Evolutionary conservation across 2,888 invertebrate species (phyloP).

Genomic region (Meiosimyza platycephala): DNA sequence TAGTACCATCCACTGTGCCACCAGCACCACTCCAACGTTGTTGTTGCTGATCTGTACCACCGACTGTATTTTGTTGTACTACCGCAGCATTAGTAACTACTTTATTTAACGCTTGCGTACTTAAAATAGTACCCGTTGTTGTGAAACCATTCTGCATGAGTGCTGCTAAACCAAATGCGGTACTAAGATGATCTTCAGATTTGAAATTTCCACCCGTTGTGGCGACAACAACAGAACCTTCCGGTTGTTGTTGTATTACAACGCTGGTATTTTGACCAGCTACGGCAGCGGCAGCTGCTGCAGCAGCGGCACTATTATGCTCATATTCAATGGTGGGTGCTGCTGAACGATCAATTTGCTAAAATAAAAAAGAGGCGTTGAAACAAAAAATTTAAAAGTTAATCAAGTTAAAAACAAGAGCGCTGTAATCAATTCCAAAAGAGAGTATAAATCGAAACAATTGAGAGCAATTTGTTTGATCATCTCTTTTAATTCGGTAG

Average conservation of each 20-base stretch:
- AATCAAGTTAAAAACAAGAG: neutral
- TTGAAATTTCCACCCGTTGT: slow-evolving; percentile 68
- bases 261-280: slow-evolving; percentile 51
- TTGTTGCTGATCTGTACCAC: slow-evolving; percentile 48
- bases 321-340: slow-evolving; percentile 68
- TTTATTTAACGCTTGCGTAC: slow-evolving; percentile 63
- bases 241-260: slow-evolving; percentile 53
- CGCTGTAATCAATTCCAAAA: neutral
- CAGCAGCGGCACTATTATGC: slow-evolving; percentile 54
- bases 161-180: slow-evolving; percentile 80
- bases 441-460: neutral
- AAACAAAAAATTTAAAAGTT: slow-evolving; percentile 33
- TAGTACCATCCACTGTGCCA: slow-evolving; percentile 44
- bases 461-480: neutral
- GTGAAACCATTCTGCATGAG: slow-evolving; percentile 74
- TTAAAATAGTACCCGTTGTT: slow-evolving; percentile 72
- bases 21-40: slow-evolving; percentile 56
- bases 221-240: slow-evolving; percentile 57
- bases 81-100: slow-evolving; percentile 52
- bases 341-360: slow-evolving; percentile 66
- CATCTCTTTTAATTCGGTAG: neutral
- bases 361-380: slow-evolving; percentile 38
- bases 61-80: slow-evolving; percentile 43
- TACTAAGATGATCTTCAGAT: slow-evolving; percentile 78
- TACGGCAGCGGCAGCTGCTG: slow-evolving; percentile 50